Conservation (phyloP, 2,888 invertebrate genomes). For the Fragum sueziense region DNA sequence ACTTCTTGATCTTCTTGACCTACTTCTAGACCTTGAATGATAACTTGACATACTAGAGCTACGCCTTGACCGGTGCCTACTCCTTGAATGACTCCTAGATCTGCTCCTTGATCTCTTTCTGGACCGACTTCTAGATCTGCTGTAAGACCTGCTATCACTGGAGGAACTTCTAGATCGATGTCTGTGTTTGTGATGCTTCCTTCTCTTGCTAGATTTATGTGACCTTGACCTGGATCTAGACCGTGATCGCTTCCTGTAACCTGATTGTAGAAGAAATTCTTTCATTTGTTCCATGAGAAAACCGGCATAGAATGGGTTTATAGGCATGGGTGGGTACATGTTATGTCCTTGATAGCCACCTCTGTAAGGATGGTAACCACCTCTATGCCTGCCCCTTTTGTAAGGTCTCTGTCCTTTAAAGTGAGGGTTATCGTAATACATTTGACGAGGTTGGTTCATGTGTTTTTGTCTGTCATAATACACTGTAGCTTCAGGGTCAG, state of each 20-base stretch:
- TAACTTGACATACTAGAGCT: background rate
- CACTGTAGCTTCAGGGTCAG: background rate
- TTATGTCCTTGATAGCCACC: conserved; percentile 32
- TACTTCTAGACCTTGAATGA: conserved; percentile 11
- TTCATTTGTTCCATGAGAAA: conserved; percentile 43
- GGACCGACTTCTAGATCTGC: conserved; percentile 30
- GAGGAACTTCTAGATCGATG: conserved; percentile 27
- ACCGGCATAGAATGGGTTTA: conserved; percentile 50
- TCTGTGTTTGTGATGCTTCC: conserved; percentile 25
- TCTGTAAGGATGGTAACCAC: conserved; percentile 27
- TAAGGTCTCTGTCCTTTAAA: conserved; percentile 27
- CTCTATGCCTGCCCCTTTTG: conserved; percentile 26
- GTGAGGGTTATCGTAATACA: background rate
- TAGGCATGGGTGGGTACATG: conserved; percentile 37
- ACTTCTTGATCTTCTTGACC: conserved; percentile 14
- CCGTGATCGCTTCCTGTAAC: conserved; percentile 11
- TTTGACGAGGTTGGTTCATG: background rate
- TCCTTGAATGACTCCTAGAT: conserved; percentile 2
- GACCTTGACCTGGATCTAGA: conserved; percentile 47
- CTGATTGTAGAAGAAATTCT: conserved; percentile 19
- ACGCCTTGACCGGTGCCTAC: background rate
- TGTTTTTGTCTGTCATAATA: background rate
- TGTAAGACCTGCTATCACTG: conserved; percentile 18
- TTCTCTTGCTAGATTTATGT: conserved; percentile 32
- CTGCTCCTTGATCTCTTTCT: background rate